phyloP scores from a whole-genome alignment of 2,797 vertebrate species.

The Muscicapa striata region DNA sequence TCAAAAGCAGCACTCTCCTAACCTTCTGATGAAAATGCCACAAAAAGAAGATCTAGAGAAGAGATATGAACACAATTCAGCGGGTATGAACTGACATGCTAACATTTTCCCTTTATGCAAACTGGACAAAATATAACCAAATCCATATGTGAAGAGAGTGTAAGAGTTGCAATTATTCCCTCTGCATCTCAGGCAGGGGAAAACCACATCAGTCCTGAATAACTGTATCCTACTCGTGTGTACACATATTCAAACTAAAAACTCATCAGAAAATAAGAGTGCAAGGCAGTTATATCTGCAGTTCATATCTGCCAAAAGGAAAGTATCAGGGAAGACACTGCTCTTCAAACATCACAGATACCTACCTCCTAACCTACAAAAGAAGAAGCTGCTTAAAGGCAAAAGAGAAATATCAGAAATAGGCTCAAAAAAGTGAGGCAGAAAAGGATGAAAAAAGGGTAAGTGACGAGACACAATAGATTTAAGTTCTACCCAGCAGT shows the following conservation, averaged over 20 bases:
- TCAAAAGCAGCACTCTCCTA: not conserved
- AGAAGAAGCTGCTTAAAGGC: not conserved
- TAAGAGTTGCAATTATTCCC: not conserved
- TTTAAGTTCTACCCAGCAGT: not conserved
- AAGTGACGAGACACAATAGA: accelerated
- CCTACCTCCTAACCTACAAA: not conserved
- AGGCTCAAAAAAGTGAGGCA: not conserved
- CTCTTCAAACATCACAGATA: not conserved
- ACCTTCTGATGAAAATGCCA: not conserved
- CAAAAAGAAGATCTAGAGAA: not conserved
- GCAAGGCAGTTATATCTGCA: not conserved
- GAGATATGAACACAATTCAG: not conserved
- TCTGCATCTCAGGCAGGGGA: not conserved
- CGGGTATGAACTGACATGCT: not conserved
- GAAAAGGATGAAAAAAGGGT: not conserved
- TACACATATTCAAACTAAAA: not conserved
- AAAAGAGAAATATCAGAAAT: not conserved
- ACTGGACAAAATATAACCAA: not conserved
- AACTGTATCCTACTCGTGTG: not conserved
- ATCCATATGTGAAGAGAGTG: accelerated
- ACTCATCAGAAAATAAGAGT: accelerated
- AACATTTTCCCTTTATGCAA: not conserved
- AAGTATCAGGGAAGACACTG: not conserved
- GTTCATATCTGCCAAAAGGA: not conserved
- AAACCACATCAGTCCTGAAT: not conserved